phyloP scores from a whole-genome alignment of 2,888 invertebrate species.

The Bombylius discolor region DNA sequence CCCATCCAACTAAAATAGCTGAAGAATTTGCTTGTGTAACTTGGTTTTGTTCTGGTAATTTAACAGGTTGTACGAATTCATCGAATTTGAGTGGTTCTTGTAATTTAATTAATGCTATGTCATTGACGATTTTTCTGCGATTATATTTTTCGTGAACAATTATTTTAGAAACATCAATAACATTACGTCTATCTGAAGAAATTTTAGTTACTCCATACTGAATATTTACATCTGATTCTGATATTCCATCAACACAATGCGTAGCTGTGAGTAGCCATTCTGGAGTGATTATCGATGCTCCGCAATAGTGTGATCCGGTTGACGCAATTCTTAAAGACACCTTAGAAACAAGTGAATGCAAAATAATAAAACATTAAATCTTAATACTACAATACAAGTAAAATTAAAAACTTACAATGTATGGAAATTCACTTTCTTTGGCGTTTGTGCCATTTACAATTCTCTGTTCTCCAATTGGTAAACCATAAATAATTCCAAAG shows the following conservation, averaged over 20 bases:
- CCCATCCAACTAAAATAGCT: constrained; percentile 34
- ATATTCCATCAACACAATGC: constrained; percentile 24
- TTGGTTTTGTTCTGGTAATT: constrained; percentile 21
- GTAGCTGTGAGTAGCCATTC: constrained; percentile 26
- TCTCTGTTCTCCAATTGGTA: constrained; percentile 12
- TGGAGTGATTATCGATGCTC: constrained; percentile 21
- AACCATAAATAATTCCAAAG: neutral
- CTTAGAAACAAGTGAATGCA: constrained; percentile 9
- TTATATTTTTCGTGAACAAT: constrained; percentile 25
- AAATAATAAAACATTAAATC: neutral
- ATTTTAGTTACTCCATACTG: constrained; percentile 24
- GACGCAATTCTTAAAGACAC: constrained; percentile 6
- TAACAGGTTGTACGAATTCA: constrained; percentile 21
- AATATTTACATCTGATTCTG: constrained; percentile 14
- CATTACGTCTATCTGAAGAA: constrained; percentile 18
- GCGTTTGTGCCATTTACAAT: constrained; percentile 30
- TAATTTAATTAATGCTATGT: constrained; percentile 28
- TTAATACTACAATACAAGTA: neutral
- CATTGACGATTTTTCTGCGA: constrained; percentile 19
- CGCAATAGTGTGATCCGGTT: constrained; percentile 25
- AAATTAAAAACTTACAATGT: constrained; percentile 18
- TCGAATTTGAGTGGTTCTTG: constrained; percentile 15
- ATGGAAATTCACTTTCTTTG: constrained; percentile 23
- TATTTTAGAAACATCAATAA: constrained; percentile 21
- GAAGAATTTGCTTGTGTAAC: constrained; percentile 15